Evolutionary conservation across 2,113 vertebrate species (phyloP), one percentile per base, ranked within the genome.

Genomic region (Petrocephalus microphthalmus): DNA sequence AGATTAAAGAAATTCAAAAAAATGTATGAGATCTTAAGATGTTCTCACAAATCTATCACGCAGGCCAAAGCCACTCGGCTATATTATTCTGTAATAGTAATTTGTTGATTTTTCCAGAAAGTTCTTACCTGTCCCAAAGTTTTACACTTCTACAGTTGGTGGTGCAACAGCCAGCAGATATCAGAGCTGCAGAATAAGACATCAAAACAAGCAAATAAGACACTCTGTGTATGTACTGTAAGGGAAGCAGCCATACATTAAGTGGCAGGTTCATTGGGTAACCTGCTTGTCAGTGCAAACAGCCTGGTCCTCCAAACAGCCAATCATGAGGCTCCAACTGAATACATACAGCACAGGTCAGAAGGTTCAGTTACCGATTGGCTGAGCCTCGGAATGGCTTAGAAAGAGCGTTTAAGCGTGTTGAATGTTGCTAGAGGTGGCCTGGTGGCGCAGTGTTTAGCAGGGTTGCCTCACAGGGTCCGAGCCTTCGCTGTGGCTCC

Each of bases 131-230:
- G 87, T 88, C 95, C 95, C 95, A 96, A 91, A 95, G 91, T 93
- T 95, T 95, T 91, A 95, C 95, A 91, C 95, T 95, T 93, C 95
- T 95, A 92, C 95, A 95, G 93, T 94, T 95, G 94, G 93, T 95
- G 91, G 92, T 94, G 94, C 95, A 95, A 93, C 95, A 95, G 92
- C 95, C 93, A 11, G 95, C 95, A 86, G 95, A 95, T 94, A 95
- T 96, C 92, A 86, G 67, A 56, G 78, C 87, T 83, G 87, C 2
- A 84, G 54, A 88, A 17, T 8, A 60, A 83, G 56, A 86, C 49
- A 85, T 85, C 13, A 85, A 37, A 56, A 54, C 49, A 54, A 33
- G 25, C 13, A 17, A 2, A 25, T 54, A 33, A 54, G 84, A 85
- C 13, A 85, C 52, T 33, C 20, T 49, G n/a, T n/a, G 20, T 83